These are phyloP conservation scores for Threskiornis aethiopicus DNA, from an alignment of 2,797 vertebrate genomes.

Conservation along the genomic window DNA sequence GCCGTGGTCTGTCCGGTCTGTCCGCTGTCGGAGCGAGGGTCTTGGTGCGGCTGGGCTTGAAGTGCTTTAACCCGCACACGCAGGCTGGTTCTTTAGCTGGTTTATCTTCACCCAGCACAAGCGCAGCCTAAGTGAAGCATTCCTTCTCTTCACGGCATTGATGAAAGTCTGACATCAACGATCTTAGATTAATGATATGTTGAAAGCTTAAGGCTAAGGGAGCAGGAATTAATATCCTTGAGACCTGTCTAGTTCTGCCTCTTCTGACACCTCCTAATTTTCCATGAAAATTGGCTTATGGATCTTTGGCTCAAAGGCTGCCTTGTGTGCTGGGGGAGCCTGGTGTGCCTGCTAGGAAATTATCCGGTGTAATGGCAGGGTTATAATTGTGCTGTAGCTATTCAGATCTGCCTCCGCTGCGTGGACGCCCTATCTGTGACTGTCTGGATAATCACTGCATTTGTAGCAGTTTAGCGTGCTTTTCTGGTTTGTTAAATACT, in stretches of 20 bases:
- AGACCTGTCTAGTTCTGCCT: slow-evolving; percentile 48
- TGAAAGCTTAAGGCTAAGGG: slow-evolving; percentile 44
- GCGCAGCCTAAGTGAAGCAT: neutral
- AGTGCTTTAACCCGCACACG: neutral
- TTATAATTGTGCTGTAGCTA: slow-evolving; percentile 36
- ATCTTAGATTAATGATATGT: slow-evolving; percentile 28
- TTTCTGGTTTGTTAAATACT: slow-evolving; percentile 7
- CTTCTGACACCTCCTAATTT: slow-evolving; percentile 57
- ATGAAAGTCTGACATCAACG: neutral
- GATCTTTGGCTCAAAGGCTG: slow-evolving; percentile 31
- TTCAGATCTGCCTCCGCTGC: slow-evolving; percentile 22
- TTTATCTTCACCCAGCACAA: neutral
- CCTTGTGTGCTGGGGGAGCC: slow-evolving; percentile 14
- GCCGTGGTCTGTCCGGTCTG: rapidly evolving
- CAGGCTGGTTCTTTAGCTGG: neutral
- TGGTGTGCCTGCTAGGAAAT: slow-evolving; percentile 11
- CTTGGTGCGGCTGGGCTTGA: neutral
- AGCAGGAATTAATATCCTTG: slow-evolving; percentile 59
- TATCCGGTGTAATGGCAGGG: neutral
- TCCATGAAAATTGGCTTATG: slow-evolving; percentile 50
- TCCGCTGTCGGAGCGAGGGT: rapidly evolving
- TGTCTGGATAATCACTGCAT: slow-evolving; percentile 19
- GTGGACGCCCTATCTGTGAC: neutral
- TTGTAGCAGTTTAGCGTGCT: neutral
- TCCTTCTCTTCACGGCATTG: neutral